phyloP scores from a whole-genome alignment of 2,888 invertebrate species.

The Zhengitettix transpicula region DNA sequence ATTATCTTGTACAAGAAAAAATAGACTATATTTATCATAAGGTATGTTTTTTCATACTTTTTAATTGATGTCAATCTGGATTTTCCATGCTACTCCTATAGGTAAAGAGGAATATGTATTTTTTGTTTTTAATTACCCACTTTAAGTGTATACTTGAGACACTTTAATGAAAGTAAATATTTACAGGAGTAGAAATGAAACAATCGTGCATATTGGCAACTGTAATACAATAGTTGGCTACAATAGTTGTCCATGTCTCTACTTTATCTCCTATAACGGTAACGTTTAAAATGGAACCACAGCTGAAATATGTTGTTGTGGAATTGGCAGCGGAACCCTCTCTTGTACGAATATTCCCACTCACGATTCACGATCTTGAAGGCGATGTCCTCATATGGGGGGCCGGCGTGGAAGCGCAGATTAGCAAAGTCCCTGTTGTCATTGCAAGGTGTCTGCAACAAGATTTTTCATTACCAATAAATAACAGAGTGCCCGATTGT shows the following conservation, averaged over 20 bases:
- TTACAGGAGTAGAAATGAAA: no score
- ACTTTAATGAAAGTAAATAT: no score
- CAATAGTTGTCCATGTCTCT: neutral
- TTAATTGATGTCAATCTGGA: no score
- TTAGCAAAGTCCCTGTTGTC: constrained; percentile 93
- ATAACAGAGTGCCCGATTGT: no score
- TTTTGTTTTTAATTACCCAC: no score
- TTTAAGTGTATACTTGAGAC: no score
- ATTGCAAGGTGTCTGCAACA: constrained; percentile 62
- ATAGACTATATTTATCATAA: no score
- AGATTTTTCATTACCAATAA: no score
- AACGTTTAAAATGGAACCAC: constrained; percentile 99
- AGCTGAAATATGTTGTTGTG: constrained; percentile 99
- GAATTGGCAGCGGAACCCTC: constrained; percentile 97
- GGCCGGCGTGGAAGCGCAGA: constrained; percentile 90
- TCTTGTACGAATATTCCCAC: constrained; percentile 98
- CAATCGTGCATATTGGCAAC: neutral
- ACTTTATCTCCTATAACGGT: constrained; percentile 69
- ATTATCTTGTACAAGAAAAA: no score
- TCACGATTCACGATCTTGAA: constrained; percentile 98
- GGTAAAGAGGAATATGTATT: no score
- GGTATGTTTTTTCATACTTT: no score
- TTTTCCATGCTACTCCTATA: no score
- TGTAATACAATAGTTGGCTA: neutral
- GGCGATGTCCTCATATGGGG: constrained; percentile 98